Evolutionary conservation across 2,113 vertebrate species (phyloP).

Genomic region (Cyphomyrus plagiostoma): DNA sequence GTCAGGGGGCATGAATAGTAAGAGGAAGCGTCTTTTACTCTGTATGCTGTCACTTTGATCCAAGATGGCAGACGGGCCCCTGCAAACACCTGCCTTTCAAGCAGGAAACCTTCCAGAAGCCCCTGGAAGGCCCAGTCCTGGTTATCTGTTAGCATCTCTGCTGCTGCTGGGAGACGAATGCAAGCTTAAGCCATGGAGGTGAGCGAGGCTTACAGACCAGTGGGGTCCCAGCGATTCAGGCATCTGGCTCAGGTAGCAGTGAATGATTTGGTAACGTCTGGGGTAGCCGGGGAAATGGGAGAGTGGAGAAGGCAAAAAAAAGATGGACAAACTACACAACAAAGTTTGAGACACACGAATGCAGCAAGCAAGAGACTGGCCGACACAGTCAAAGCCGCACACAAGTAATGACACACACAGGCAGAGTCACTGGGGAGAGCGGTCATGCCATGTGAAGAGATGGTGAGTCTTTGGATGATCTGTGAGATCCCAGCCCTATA

Average conservation of each 20-base stretch:
- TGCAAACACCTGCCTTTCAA: neutral
- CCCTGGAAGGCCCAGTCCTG: neutral
- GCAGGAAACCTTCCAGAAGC: neutral
- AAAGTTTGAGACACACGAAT: neutral
- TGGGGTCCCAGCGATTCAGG: neutral
- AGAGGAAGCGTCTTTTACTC: neutral
- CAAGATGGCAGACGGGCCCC: neutral
- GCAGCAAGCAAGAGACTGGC: neutral
- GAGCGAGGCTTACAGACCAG: neutral
- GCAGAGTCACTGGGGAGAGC: neutral
- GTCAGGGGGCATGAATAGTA: neutral
- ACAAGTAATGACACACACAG: neutral
- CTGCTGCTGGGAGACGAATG: neutral
- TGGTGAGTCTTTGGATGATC: neutral
- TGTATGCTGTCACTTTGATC: neutral
- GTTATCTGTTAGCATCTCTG: neutral
- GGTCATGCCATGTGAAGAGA: neutral
- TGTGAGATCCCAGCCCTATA: neutral
- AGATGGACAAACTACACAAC: neutral
- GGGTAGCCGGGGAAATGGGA: neutral
- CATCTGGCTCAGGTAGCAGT: neutral
- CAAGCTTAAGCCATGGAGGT: neutral
- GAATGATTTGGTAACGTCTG: conserved; percentile 15
- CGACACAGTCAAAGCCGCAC: neutral
- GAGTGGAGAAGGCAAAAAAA: neutral